Evolutionary conservation across 2,888 invertebrate species (phyloP), one percentile per base, ranked within the genome.

Genomic region (Hypolimnas misippus): DNA sequence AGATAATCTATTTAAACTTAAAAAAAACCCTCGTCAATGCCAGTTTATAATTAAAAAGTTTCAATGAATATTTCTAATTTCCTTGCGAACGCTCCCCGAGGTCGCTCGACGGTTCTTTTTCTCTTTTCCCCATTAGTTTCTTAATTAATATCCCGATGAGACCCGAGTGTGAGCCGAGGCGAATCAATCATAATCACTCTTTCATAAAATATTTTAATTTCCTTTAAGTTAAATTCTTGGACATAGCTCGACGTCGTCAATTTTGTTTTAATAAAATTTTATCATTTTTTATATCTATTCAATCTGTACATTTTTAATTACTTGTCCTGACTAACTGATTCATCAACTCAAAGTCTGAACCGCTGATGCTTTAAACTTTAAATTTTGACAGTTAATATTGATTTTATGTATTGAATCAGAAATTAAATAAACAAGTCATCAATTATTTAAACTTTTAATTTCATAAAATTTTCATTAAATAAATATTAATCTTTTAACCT

Each of bases 121-220:
- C 79, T 81, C 62, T 80, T 81, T 80, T 81, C 70, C 77, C 87
- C 87, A 89, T 89, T 89, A 89, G 87, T 87, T 89, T 84, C 83
- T 87, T 89, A 90, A 89, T 90, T 89, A 89, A 89, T 88, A 89
- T 80, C 82, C 81, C 79, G 73, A 78, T 75, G 70, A 72, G 69
- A 65, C 73, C 77, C 72, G 76, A 80, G 82, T 76, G 75, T 70
- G 72, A 75, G 75, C 70, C 72, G 74, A 67, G 73, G 71, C 76
- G 82, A 83, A 90, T 89, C 89, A 88, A 89, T 90, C 89, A 87
- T 89, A 84, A 87, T 89, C 86, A 83, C 76, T 75, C 75, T 82
- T 75, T 25, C 82, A 79, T 66, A 83, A 84, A 83, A 79, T 80
- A 72, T 82, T 88, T 85, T 81, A 78, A 81, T 81, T 76, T 78